Percentiles rank a stretch among this genome's conserved stretches.
phyloP scores from a whole-genome alignment of 2,113 vertebrate genomes.

The Coryphaenoides rupestris region DNA sequence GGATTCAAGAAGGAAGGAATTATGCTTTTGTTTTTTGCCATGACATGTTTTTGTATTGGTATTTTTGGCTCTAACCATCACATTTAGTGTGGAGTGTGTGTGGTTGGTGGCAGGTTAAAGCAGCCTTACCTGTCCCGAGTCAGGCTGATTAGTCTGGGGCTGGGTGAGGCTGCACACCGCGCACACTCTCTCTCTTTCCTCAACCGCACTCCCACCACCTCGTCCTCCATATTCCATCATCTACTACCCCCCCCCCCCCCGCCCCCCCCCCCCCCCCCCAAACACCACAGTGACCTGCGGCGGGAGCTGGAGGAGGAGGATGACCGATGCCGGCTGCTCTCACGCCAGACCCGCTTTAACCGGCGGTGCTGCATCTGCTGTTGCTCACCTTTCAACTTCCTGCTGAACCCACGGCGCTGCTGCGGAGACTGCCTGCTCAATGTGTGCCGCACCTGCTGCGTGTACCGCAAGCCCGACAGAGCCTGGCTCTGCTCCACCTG shows the following conservation, averaged over 20 bases:
- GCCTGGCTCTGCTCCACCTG: conserved; percentile 88
- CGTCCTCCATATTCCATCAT: background rate
- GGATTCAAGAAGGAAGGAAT: too few relatives aligned
- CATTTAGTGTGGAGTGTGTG: too few relatives aligned
- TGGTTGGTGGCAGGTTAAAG: too few relatives aligned
- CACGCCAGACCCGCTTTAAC: conserved; percentile 86
- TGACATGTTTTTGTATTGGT: too few relatives aligned
- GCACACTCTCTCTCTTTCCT: conserved; percentile 4
- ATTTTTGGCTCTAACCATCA: too few relatives aligned
- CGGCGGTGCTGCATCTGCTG: conserved; percentile 94
- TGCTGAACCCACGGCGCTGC: conserved; percentile 84
- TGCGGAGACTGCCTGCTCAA: conserved; percentile 88
- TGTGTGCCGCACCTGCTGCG: conserved; percentile 88
- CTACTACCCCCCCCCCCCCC: background rate
- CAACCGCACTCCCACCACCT: background rate
- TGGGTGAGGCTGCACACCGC: too few relatives aligned
- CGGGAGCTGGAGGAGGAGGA: conserved; percentile 90
- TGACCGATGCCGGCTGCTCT: conserved; percentile 87
- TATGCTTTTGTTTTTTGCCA: too few relatives aligned
- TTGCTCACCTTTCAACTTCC: conserved; percentile 89
- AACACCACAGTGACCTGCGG: conserved; percentile 82
- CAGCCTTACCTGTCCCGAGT: background rate
- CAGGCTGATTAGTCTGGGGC: too few relatives aligned
- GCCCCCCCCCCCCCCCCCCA: background rate
- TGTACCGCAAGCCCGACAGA: conserved; percentile 81